phyloP scores from a whole-genome alignment of 2,797 vertebrate genomes.

The Myioborus melanocephalus region DNA sequence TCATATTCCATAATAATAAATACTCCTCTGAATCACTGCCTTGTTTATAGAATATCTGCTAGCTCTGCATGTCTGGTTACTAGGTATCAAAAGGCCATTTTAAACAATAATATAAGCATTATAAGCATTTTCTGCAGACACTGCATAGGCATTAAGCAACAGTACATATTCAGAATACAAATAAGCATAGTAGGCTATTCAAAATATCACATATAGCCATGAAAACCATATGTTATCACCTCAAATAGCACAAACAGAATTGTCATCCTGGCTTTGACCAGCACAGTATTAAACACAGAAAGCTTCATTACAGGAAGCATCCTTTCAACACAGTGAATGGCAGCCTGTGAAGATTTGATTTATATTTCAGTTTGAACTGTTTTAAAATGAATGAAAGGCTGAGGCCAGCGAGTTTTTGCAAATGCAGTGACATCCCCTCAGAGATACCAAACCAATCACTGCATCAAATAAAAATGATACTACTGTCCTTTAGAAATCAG shows the following conservation, averaged over 20 bases:
- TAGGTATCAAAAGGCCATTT: constrained; percentile 52
- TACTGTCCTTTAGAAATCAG: background rate
- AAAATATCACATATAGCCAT: constrained; percentile 35
- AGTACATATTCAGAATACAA: constrained; percentile 11
- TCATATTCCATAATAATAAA: constrained; percentile 34
- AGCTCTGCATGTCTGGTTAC: background rate
- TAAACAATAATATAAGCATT: constrained; percentile 54
- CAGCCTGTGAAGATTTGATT: background rate
- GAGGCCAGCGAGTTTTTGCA: background rate
- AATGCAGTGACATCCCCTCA: background rate
- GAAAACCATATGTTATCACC: background rate
- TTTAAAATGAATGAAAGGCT: constrained; percentile 30
- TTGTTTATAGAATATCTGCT: constrained; percentile 15
- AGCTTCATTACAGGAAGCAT: background rate
- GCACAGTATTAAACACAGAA: background rate
- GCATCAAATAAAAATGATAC: background rate
- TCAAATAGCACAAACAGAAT: background rate
- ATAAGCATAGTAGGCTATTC: background rate
- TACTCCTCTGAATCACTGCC: constrained; percentile 37
- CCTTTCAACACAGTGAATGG: constrained; percentile 11
- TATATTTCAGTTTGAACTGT: constrained; percentile 36
- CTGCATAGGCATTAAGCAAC: background rate
- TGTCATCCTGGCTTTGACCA: background rate
- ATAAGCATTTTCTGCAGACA: constrained; percentile 45
- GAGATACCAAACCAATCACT: background rate